Evolutionary conservation across 2,113 vertebrate species (phyloP).

Genomic region (Zeus faber): DNA sequence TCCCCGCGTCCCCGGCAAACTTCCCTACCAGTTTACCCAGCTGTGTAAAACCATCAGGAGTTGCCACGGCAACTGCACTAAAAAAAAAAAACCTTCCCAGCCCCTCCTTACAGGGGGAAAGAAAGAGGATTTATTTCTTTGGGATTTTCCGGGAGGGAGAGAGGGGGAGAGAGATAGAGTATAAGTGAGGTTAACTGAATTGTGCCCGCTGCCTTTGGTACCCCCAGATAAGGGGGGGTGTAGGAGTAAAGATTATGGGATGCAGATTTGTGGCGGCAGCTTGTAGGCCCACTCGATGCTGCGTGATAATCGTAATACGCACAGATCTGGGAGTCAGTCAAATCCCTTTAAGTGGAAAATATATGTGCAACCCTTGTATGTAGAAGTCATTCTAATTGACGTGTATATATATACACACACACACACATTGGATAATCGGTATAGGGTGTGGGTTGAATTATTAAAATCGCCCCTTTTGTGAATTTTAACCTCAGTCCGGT

Average conservation of each 20-base stretch:
- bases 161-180: constrained; percentile 20
- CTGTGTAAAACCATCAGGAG: constrained; percentile 52
- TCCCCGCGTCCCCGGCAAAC: constrained; percentile 45
- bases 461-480: too few species aligned
- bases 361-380: background rate
- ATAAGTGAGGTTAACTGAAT: constrained; percentile 38
- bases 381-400: background rate
- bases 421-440: too few species aligned
- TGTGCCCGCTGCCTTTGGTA: too few species aligned
- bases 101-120: constrained; percentile 27
- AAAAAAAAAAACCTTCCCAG: constrained; percentile 26
- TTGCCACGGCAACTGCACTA: constrained; percentile 70
- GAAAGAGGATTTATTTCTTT: constrained; percentile 62
- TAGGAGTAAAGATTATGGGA: too few species aligned
- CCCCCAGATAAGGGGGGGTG: too few species aligned
- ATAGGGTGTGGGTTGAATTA: too few species aligned
- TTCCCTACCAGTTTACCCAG: constrained; percentile 37
- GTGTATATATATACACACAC: background rate
- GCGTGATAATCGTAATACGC: constrained; percentile 43
- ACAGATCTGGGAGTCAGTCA: constrained; percentile 38
- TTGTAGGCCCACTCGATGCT: constrained; percentile 42
- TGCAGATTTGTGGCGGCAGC: constrained; percentile 24
- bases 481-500: too few species aligned
- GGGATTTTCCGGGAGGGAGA: constrained; percentile 49
- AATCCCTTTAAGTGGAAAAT: constrained; percentile 23